Percentiles rank a stretch among this genome's conserved stretches.
phyloP scores from a whole-genome alignment of 2,113 vertebrate species.

The Solea solea region DNA sequence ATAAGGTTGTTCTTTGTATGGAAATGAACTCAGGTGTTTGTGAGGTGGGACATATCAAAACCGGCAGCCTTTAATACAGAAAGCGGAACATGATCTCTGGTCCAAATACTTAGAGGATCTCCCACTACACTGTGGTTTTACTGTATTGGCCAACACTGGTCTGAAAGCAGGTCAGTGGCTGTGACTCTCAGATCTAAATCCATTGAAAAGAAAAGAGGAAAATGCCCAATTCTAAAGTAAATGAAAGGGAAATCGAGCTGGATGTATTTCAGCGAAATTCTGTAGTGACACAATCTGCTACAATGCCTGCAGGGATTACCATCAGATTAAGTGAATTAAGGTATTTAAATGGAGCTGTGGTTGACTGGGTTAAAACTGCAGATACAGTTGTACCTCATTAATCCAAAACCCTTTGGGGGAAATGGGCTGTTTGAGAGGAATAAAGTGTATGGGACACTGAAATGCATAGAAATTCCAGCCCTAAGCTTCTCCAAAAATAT shows the following conservation, averaged over 20 bases:
- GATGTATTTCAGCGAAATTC: constrained; percentile 35
- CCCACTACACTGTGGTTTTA: constrained; percentile 31
- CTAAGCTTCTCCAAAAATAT: constrained; percentile 56
- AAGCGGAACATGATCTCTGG: constrained; percentile 45
- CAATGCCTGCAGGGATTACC: constrained; percentile 75
- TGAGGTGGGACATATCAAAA: constrained; percentile 57
- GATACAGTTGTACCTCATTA: constrained; percentile 58
- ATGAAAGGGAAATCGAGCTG: constrained; percentile 51
- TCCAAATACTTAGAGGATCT: constrained; percentile 50
- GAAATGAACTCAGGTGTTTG: constrained; percentile 48
- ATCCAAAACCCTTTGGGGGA: constrained; percentile 53
- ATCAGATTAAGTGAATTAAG: constrained; percentile 80
- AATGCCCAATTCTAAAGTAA: constrained; percentile 42
- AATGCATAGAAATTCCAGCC: constrained; percentile 56
- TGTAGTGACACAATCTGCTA: constrained; percentile 72
- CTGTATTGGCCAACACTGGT: constrained; percentile 38
- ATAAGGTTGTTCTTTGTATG: constrained; percentile 30
- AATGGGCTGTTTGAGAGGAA: constrained; percentile 27
- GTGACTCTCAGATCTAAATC: constrained; percentile 43
- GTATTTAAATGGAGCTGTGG: constrained; percentile 74
- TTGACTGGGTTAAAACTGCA: constrained; percentile 74
- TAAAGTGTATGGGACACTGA: constrained; percentile 31
- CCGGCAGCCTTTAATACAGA: constrained; percentile 30
- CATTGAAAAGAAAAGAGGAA: constrained; percentile 40
- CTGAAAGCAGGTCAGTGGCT: constrained; percentile 42